Conservation (phyloP, 2,113 vertebrate genomes). For the Phaetusa simplex region DNA sequence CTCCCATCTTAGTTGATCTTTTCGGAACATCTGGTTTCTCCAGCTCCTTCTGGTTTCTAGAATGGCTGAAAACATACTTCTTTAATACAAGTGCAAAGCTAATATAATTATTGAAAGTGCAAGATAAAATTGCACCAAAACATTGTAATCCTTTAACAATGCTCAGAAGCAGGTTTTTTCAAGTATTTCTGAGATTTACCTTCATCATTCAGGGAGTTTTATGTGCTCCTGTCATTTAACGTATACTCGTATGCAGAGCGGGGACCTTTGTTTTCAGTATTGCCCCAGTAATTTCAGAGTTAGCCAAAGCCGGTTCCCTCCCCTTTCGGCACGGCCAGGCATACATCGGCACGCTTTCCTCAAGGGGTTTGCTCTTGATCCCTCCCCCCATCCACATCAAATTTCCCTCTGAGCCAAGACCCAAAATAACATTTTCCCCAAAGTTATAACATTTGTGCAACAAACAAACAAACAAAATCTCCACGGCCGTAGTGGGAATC, state of each 20-base stretch:
- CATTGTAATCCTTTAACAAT: not conserved
- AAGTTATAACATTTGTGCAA: not conserved
- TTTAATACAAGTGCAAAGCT: not conserved
- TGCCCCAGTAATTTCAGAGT: not conserved
- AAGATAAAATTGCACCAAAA: not conserved
- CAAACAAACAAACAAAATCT: not conserved
- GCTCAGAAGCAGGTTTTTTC: not conserved
- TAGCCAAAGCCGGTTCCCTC: not conserved
- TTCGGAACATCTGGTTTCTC: not conserved
- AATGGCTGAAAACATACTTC: not conserved
- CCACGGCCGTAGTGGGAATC: not conserved
- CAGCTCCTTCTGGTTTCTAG: not conserved
- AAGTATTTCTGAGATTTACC: not conserved
- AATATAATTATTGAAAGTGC: not conserved
- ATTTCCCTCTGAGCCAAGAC: slow-evolving; percentile 5
- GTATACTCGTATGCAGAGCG: not conserved
- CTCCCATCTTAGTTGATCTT: not conserved
- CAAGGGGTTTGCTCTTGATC: slow-evolving; percentile 7
- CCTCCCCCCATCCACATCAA: not conserved
- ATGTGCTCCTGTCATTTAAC: not conserved
- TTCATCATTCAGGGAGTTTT: not conserved
- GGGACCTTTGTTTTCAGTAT: not conserved
- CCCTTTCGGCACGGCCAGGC: not conserved
- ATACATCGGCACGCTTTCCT: not conserved
- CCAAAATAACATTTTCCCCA: slow-evolving; percentile 42